Conservation (phyloP, 2,113 vertebrate genomes). For the Oreocharis arfaki region DNA sequence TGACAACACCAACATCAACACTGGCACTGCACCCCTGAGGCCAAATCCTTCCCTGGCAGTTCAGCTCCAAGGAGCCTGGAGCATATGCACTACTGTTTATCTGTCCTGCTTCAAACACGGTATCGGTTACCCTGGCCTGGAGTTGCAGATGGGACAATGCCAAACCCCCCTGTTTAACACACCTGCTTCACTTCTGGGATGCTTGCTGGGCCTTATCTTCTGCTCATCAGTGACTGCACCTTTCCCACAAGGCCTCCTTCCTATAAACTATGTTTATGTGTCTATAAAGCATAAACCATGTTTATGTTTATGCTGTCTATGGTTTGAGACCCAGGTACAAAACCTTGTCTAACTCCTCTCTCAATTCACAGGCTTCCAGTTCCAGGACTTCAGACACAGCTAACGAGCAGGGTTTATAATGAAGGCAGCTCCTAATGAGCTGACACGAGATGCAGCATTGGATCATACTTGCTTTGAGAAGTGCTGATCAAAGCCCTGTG, state of each 20-base stretch:
- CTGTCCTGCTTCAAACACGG: neutral
- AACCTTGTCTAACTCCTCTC: neutral
- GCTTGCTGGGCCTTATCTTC: neutral
- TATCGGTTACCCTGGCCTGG: neutral
- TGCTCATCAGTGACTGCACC: neutral
- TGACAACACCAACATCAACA: neutral
- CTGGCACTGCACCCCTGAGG: neutral
- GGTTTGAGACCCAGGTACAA: neutral
- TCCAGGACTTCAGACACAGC: neutral
- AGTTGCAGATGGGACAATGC: neutral
- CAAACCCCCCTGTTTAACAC: neutral
- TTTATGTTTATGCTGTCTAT: neutral
- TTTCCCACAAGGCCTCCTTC: neutral
- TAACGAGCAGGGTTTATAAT: neutral
- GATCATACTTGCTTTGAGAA: neutral
- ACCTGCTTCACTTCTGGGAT: neutral
- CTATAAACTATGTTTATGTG: neutral
- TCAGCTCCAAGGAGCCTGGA: neutral
- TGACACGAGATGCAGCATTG: neutral
- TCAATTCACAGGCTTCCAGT: neutral
- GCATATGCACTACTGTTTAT: neutral
- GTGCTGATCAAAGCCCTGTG: neutral
- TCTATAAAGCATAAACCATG: neutral
- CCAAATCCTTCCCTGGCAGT: neutral
- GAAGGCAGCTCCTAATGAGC: neutral